Percentiles rank a stretch among this genome's conserved stretches.
Conservation (phyloP, 1,140 invertebrate species). For the Ylistrum balloti region DNA sequence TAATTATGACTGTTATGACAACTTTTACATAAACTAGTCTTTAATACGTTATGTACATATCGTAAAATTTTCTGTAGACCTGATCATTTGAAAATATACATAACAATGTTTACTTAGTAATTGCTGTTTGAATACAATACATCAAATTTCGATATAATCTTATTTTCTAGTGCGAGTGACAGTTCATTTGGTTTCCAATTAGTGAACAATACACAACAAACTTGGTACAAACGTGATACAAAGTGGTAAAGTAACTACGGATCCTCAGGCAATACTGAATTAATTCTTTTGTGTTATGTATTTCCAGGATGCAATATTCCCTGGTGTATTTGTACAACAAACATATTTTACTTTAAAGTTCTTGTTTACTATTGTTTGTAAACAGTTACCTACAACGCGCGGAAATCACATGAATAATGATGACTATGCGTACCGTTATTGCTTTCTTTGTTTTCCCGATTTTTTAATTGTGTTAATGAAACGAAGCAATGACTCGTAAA, state of each 20-base stretch:
- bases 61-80: too few relatives aligned
- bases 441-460: background rate
- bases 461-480: background rate
- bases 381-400: background rate
- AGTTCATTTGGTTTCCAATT: background rate
- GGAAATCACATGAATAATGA: background rate
- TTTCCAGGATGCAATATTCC: background rate
- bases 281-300: conserved; percentile 5
- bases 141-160: background rate
- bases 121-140: too few relatives aligned
- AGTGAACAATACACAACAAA: background rate
- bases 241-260: background rate
- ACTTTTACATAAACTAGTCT: too few relatives aligned
- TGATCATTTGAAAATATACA: too few relatives aligned
- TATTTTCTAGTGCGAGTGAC: background rate
- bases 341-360: too few relatives aligned
- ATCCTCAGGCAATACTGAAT: background rate
- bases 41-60: too few relatives aligned
- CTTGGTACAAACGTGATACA: background rate
- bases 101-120: too few relatives aligned
- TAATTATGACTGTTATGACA: too few relatives aligned
- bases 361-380: background rate
- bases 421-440: too few relatives aligned
- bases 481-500: background rate
- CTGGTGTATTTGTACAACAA: background rate